A percentile compares a stretch with the other conserved stretches of the same genome.
These are phyloP conservation scores for Perizoma affinitatum DNA, from an alignment of 2,888 invertebrate species.

Conservation along the genomic window DNA sequence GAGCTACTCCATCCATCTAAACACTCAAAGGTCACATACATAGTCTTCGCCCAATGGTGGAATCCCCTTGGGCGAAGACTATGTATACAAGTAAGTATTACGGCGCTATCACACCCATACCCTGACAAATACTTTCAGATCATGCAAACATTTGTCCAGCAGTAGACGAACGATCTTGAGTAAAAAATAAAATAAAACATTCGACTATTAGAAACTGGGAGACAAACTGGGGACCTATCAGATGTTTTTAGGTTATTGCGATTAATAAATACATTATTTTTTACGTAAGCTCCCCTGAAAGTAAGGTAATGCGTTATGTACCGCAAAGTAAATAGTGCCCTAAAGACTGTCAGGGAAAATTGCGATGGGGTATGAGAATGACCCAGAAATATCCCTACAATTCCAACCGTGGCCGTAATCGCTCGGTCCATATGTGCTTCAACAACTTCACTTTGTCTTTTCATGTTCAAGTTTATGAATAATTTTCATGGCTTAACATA, in stretches of 20 bases:
- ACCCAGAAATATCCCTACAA: conserved; percentile 35
- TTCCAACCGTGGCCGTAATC: conserved; percentile 38
- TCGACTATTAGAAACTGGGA: not conserved
- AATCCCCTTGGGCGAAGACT: too few species aligned
- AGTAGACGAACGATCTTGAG: too few species aligned
- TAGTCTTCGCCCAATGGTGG: too few species aligned
- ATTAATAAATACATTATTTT: conserved; percentile 12
- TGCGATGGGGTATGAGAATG: conserved; percentile 23
- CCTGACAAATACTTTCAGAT: too few species aligned
- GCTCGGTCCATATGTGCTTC: conserved; percentile 33
- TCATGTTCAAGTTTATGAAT: conserved; percentile 1
- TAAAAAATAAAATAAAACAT: not conserved
- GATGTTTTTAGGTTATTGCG: too few species aligned
- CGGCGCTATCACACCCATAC: too few species aligned
- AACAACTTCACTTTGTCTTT: conserved; percentile 28
- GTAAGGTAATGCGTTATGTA: conserved; percentile 14
- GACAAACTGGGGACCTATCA: not conserved
- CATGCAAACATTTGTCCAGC: too few species aligned
- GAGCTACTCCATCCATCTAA: too few species aligned
- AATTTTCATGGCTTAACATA: not conserved
- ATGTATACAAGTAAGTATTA: too few species aligned
- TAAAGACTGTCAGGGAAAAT: conserved; percentile 37
- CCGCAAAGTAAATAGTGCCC: conserved; percentile 26
- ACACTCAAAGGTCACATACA: too few species aligned
- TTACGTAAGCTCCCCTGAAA: conserved; percentile 6